phyloP scores from a whole-genome alignment of 2,797 vertebrate genomes.

The Sternarchorhynchus goeldii region DNA sequence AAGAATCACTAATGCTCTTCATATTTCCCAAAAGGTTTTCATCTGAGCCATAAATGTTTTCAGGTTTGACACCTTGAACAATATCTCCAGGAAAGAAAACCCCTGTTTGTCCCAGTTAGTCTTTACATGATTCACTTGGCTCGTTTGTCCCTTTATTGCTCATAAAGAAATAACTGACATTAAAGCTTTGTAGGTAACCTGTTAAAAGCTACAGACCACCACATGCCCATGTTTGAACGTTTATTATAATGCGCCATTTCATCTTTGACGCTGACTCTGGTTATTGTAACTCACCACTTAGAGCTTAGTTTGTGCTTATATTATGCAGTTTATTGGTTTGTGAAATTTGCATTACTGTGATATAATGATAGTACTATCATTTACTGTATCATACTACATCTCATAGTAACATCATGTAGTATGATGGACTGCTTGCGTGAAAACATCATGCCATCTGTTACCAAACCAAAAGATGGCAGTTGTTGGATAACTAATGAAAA shows the following conservation, averaged over 20 bases:
- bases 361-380: background rate
- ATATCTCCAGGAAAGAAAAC: constrained; percentile 28
- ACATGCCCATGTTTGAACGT: background rate
- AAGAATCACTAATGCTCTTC: constrained; percentile 31
- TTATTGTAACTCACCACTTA: too few relatives aligned
- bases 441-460: background rate
- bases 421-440: too few relatives aligned
- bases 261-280: too few relatives aligned
- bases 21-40: constrained; percentile 20
- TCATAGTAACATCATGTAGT: too few relatives aligned
- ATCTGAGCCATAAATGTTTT: constrained; percentile 26
- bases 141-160: background rate
- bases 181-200: background rate
- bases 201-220: background rate
- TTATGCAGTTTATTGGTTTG: background rate
- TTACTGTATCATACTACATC: too few relatives aligned
- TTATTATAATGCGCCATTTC: too few relatives aligned
- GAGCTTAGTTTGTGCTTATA: background rate
- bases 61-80: constrained; percentile 20
- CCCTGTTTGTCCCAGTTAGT: constrained; percentile 13
- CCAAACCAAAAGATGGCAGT: background rate
- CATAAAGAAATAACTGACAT: background rate
- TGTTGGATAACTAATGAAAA: background rate
- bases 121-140: background rate
- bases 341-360: background rate